Evolutionary conservation across 2,797 vertebrate genomes (phyloP).

Genomic region (Myiothlypis coronata): DNA sequence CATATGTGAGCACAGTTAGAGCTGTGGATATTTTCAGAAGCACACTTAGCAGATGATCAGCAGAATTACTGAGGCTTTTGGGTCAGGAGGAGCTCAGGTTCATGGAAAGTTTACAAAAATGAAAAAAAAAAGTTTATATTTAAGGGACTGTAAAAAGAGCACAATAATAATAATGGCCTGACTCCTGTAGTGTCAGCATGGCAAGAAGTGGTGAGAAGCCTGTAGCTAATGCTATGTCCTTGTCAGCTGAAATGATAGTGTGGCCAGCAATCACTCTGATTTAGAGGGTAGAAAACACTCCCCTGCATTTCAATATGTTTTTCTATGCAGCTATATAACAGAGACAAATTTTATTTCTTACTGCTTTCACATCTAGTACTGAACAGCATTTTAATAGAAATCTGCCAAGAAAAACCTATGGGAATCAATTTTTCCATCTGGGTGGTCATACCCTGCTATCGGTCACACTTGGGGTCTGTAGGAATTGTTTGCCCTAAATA

Average conservation of each 20-base stretch:
- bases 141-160: background rate
- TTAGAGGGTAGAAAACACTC: slow-evolving; percentile 17
- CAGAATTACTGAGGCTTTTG: background rate
- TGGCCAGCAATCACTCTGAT: background rate
- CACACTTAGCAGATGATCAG: background rate
- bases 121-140: background rate
- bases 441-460: background rate
- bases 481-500: background rate
- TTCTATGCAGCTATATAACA: background rate
- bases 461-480: background rate
- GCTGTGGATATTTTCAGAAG: background rate
- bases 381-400: background rate
- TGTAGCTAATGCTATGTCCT: slow-evolving; percentile 1
- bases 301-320: slow-evolving; percentile 29
- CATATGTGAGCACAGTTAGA: background rate
- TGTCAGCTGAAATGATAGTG: background rate
- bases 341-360: slow-evolving; percentile 8
- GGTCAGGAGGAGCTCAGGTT: slow-evolving; percentile 2
- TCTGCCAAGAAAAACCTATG: background rate
- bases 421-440: background rate
- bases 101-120: slow-evolving; percentile 17
- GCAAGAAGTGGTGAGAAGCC: background rate
- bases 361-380: background rate
- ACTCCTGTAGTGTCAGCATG: background rate
- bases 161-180: background rate